phyloP scores from a whole-genome alignment of 2,113 vertebrate genomes.

The Anoura caudifer region DNA sequence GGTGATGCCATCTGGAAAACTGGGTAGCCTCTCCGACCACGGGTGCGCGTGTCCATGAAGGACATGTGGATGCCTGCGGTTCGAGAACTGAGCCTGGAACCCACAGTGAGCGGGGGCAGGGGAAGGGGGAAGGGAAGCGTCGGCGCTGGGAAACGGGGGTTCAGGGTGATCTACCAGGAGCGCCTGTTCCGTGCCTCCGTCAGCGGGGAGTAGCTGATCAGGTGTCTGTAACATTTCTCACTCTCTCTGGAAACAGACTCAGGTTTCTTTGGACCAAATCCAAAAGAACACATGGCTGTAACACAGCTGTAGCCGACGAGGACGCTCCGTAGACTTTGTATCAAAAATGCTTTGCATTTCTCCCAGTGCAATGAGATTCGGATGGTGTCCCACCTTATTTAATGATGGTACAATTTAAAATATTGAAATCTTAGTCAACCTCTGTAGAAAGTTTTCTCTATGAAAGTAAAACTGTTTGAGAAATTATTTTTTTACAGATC shows the following conservation, averaged over 20 bases:
- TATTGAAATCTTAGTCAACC: slow-evolving; percentile 78
- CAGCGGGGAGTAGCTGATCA: slow-evolving; percentile 75
- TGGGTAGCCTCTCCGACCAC: slow-evolving; percentile 60
- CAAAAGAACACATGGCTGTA: slow-evolving; percentile 88
- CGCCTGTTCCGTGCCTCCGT: slow-evolving; percentile 65
- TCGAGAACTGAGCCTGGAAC: slow-evolving; percentile 62
- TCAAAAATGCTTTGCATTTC: slow-evolving; percentile 85
- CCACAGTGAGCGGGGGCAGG: slow-evolving; percentile 53
- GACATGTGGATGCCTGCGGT: slow-evolving; percentile 60
- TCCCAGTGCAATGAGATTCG: slow-evolving; percentile 87
- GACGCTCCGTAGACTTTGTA: slow-evolving; percentile 86
- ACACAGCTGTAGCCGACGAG: slow-evolving; percentile 86
- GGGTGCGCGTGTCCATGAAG: slow-evolving; percentile 60
- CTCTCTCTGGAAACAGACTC: slow-evolving; percentile 87
- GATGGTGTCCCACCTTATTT: slow-evolving; percentile 84
- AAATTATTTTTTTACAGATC: slow-evolving; percentile 89
- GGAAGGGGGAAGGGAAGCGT: slow-evolving; percentile 49
- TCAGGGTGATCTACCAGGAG: slow-evolving; percentile 71
- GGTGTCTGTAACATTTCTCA: slow-evolving; percentile 81
- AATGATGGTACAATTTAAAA: slow-evolving; percentile 84
- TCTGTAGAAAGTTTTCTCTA: slow-evolving; percentile 83
- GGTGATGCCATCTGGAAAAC: slow-evolving; percentile 86
- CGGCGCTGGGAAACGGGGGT: slow-evolving; percentile 67
- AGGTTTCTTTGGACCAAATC: slow-evolving; percentile 92
- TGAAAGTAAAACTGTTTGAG: slow-evolving; percentile 82